Conservation (phyloP, 2,888 invertebrate species). For the Habrosyne pyritoides region DNA sequence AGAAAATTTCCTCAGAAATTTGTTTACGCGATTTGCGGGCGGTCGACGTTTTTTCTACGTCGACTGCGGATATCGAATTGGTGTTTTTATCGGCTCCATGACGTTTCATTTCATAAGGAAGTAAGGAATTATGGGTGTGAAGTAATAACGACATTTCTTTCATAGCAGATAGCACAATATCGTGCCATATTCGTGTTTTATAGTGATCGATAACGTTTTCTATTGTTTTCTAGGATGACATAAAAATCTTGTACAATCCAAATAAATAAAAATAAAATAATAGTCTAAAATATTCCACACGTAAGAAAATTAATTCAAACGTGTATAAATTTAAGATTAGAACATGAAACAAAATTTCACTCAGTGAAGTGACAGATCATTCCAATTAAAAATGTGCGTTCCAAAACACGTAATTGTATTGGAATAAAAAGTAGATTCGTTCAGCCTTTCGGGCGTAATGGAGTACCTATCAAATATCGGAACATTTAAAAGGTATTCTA, state of each 20-base stretch:
- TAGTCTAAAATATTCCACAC: neutral
- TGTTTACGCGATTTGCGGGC: constrained; percentile 70
- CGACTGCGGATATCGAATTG: constrained; percentile 70
- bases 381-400: constrained; percentile 43
- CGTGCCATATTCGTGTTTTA: constrained; percentile 17
- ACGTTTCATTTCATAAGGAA: constrained; percentile 46
- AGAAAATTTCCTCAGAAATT: constrained; percentile 77
- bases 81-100: constrained; percentile 50
- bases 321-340: neutral
- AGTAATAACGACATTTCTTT: constrained; percentile 20
- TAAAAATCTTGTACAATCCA: constrained; percentile 23
- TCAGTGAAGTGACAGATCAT: constrained; percentile 35
- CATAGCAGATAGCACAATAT: constrained; percentile 9
- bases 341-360: constrained; percentile 14
- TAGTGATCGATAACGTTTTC: constrained; percentile 52
- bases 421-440: neutral
- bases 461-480: no score
- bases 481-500: no score
- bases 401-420: constrained; percentile 33
- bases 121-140: constrained; percentile 23
- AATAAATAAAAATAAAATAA: constrained; percentile 22
- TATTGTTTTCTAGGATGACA: constrained; percentile 41
- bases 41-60: constrained; percentile 52
- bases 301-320: neutral
- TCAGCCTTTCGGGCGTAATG: no score